Evolutionary conservation across 1,140 invertebrate genomes (phyloP), one percentile per base, ranked within the genome.

Genomic region (Myzus persicae): DNA sequence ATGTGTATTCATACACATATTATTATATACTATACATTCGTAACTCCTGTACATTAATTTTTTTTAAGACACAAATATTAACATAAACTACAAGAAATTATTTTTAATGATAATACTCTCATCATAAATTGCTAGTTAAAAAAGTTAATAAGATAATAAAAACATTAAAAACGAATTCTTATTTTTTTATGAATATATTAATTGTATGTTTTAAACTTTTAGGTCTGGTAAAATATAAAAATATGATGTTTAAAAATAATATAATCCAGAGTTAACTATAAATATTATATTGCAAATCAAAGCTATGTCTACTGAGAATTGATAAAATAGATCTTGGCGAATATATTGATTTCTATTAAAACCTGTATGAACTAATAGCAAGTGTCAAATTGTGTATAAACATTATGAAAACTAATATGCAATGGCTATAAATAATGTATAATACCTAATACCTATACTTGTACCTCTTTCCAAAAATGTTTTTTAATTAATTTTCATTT

Each of bases 61-160:
- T 76, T 76, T 76, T 76, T n/a, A 18, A 76, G 59, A 76, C 59
- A 76, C 31, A 76, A 76, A n/a, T 76, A 76, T n/a, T 76, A n/a
- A 20, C 59, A 76, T 76, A 76, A 76, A 76, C n/a, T n/a, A 76
- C 20, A 76, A n/a, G n/a, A 36, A 76, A 76, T 76, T 36, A 76
- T 76, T n/a, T 76, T 14, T 76, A n/a, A 31, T 67, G 26, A 67
- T 67, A 67, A 76, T n/a, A 36, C 14, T n/a, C 1, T n/a, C 59
- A 76, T 76, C 18, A 76, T 76, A n/a, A 76, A 76, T 76, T 76
- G 31, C 11, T 76, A 14, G 59, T 76, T n/a, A 76, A n/a, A 76
- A 76, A 14, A 18, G n/a, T 76, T 76, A n/a, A 76, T 5, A n/a
- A 67, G 59, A 67, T 5, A n/a, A 76, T n/a, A 76, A 76, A 76